Percentiles rank a stretch among this genome's conserved stretches.
These are phyloP conservation scores for Drosophila funebris DNA, from an alignment of 1,140 invertebrate genomes.

Conservation along the genomic window DNA sequence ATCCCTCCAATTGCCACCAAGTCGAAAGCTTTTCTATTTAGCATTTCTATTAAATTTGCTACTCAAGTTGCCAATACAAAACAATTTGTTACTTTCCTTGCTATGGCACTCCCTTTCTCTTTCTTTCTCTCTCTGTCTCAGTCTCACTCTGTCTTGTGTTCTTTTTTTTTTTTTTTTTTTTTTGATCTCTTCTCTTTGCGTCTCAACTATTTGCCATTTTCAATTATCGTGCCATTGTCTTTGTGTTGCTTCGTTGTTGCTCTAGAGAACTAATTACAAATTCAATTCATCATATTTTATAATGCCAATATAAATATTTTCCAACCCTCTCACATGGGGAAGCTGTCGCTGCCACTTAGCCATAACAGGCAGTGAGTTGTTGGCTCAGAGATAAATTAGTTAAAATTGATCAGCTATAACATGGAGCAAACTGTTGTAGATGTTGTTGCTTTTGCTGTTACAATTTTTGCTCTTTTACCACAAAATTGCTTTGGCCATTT, in stretches of 20 bases:
- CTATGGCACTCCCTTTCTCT: neutral
- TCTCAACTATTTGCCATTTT: conserved; percentile 6
- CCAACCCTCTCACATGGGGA: neutral
- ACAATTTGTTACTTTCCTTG: conserved; percentile 3
- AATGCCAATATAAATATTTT: conserved; percentile 15
- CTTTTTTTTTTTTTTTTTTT: neutral
- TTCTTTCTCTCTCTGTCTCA: neutral
- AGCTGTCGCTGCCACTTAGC: neutral
- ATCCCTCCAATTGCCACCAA: neutral
- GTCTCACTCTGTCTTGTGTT: neutral
- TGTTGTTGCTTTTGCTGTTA: neutral
- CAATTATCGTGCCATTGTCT: conserved; percentile 23
- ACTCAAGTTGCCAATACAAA: conserved; percentile 20
- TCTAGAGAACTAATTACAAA: conserved; percentile 28
- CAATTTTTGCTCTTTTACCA: neutral
- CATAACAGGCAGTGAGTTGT: neutral
- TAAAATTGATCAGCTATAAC: neutral
- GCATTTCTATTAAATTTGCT: conserved; percentile 37
- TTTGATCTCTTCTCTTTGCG: neutral
- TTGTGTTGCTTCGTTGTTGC: neutral
- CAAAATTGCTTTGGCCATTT: conserved; percentile 29
- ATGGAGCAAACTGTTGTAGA: neutral
- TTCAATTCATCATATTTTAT: conserved; percentile 41
- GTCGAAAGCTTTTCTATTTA: conserved; percentile 5
- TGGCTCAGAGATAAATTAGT: neutral